phyloP scores from a whole-genome alignment of 2,113 vertebrate species.

The Passer montanus region DNA sequence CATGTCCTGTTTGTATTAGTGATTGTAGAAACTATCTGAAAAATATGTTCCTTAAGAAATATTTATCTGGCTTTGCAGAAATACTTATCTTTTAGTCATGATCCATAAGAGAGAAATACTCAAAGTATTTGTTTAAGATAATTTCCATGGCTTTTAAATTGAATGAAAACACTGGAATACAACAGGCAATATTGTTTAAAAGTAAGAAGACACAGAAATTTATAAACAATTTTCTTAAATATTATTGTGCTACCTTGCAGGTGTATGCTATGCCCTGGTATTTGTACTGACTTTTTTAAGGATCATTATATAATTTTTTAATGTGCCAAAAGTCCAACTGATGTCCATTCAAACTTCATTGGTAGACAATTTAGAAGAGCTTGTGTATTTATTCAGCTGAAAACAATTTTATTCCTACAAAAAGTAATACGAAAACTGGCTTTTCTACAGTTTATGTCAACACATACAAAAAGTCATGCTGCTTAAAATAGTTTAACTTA shows the following conservation, averaged over 20 bases:
- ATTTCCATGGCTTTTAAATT: not conserved
- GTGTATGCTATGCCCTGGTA: not conserved
- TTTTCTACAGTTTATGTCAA: not conserved
- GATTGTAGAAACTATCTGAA: not conserved
- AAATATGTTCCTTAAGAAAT: not conserved
- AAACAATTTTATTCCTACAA: not conserved
- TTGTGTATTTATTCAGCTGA: not conserved
- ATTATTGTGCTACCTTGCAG: not conserved
- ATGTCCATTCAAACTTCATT: not conserved
- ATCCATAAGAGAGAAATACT: not conserved
- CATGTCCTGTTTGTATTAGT: not conserved
- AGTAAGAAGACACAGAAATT: not conserved
- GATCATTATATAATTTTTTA: not conserved
- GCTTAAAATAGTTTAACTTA: not conserved
- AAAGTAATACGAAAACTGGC: not conserved
- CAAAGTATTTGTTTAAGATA: not conserved
- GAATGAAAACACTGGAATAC: not conserved
- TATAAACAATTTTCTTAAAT: not conserved
- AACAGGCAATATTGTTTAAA: not conserved
- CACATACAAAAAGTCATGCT: not conserved
- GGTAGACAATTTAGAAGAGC: not conserved
- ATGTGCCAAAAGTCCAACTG: not conserved
- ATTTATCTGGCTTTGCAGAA: not conserved
- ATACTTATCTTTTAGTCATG: not conserved
- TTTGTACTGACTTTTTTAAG: not conserved